Base-by-base conservation (phyloP, 2,113 vertebrate genomes). In the Chauna torquata region DNA sequence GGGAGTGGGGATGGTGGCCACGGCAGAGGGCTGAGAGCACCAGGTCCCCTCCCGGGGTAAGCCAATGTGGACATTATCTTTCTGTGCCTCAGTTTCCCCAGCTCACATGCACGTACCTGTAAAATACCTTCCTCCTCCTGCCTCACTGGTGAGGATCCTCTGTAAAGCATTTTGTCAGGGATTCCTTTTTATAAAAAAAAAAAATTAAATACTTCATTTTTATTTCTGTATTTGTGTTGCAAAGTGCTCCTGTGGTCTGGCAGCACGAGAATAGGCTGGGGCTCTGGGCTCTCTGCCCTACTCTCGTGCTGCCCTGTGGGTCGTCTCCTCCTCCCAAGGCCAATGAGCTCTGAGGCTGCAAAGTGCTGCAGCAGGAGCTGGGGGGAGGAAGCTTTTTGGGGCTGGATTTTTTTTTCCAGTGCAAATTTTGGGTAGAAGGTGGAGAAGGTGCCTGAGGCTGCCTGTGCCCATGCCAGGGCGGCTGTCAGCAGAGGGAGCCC, bases 191-290 rank as follows among this genome's bases (percentile, higher is more conserved):
- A 25, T 20, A 22, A 9, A 19, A 32, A 77, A 34, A 87, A 69
- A 25, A 58, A 55, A 92, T 59, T 82, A 96, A 97, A 97, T 55
- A 55, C 82, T 87, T 87, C 81, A 7, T 32, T 88, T 96, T 90
- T 89, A 65, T 91, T 84, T 92, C n/a, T 64, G 49, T 5, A 14
- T 12, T 3, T 3, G 23, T 44, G n/a, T 42, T 1, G 1, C 12
- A 8, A 72, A 52, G 16, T 0, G 0, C 22, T 58, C 15, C 40
- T 8, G 16, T 23, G 23, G 2, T 14, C 52, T 0, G 0, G 3
- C 42, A 54, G 82, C 15, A 14, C 34, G 19, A 68, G 58, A 30
- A 15, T 3, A 28, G 57, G 32, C 7, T 22, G n/a, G 28, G 22
- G 23, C 17, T 76, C 55, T 1, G 8, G 36, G 7, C 71, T 81